Evolutionary conservation across 2,797 vertebrate genomes (phyloP).

Genomic region (Knipowitschia caucasica): DNA sequence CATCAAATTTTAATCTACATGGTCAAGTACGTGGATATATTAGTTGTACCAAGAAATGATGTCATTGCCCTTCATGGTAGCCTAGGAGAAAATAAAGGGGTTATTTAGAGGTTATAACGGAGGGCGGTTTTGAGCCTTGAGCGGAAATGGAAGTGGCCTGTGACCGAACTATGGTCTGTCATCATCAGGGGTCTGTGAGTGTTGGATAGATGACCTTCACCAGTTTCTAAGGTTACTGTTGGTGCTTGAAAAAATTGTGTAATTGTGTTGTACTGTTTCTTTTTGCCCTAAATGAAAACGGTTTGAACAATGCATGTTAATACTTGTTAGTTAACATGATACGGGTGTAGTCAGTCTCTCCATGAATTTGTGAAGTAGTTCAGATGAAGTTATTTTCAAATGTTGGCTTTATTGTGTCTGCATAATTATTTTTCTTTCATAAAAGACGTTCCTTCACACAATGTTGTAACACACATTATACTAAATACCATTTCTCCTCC

Average conservation of each 20-base stretch:
- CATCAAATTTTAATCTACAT: no score
- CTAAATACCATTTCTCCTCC: neutral
- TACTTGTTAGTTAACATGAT: no score
- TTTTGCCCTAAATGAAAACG: neutral
- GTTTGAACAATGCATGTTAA: no score
- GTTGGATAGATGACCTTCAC: conserved; percentile 17
- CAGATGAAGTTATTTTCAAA: neutral
- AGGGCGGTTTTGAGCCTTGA: conserved; percentile 15
- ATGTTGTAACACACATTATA: neutral
- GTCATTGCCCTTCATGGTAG: neutral
- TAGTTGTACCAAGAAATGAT: neutral
- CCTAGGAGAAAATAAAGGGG: neutral
- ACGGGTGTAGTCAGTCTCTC: neutral
- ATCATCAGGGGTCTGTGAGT: neutral
- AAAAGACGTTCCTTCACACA: neutral
- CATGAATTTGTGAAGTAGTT: neutral
- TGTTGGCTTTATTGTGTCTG: neutral
- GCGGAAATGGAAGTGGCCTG: conserved; percentile 10
- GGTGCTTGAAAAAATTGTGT: conserved; percentile 9
- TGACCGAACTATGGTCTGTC: conserved; percentile 10
- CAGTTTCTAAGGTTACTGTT: conserved; percentile 11
- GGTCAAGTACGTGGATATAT: neutral
- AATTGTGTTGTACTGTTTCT: neutral
- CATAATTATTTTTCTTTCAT: neutral
- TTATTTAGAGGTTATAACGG: conserved; percentile 19